phyloP scores from a whole-genome alignment of 1,140 invertebrate species.

The Calliphora vicina region DNA sequence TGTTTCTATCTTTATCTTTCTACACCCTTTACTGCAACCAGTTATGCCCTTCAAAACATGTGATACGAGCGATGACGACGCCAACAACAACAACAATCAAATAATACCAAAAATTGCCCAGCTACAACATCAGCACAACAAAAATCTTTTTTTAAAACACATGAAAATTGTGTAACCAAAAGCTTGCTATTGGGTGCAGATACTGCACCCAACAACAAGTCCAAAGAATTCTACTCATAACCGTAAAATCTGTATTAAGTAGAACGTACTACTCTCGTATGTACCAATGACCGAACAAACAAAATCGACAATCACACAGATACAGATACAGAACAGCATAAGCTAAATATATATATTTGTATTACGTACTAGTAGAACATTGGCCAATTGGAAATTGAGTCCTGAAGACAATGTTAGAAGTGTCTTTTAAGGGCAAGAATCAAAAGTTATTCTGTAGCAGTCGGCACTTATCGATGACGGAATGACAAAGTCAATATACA shows the following conservation, averaged over 20 bases:
- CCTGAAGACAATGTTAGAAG: no score
- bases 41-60: neutral
- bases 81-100: neutral
- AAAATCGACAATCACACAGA: neutral
- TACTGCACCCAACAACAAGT: neutral
- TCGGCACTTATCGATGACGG: no score
- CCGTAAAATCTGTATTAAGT: constrained; percentile 30
- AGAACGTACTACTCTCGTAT: neutral
- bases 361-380: no score
- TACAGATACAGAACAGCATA: neutral
- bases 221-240: neutral
- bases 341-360: no score
- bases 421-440: no score
- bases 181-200: neutral
- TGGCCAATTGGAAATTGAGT: no score
- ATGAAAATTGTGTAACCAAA: neutral
- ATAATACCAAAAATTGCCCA: neutral
- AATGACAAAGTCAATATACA: no score
- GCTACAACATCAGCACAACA: neutral
- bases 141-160: neutral
- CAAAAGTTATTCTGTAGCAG: no score
- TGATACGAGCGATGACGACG: neutral
- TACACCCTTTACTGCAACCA: neutral
- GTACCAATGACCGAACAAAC: neutral
- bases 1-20: no score